Conservation (phyloP, 2,888 invertebrate species). For the Hermodice carunculata region DNA sequence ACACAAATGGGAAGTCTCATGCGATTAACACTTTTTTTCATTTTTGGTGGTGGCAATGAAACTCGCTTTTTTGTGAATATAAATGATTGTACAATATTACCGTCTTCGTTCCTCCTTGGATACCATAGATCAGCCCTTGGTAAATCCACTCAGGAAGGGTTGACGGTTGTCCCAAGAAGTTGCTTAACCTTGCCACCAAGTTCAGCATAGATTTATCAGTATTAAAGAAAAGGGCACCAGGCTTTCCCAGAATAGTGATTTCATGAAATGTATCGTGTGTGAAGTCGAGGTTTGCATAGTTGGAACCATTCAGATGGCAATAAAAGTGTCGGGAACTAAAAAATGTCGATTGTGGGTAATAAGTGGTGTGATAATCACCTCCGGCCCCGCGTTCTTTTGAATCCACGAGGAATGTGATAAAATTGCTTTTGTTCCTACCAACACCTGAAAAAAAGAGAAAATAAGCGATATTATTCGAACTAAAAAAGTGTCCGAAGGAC, state of each 20-base stretch:
- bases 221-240: constrained; percentile 41
- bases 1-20: too few species aligned
- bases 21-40: too few species aligned
- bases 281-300: constrained; percentile 55
- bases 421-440: constrained; percentile 55
- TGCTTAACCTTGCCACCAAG: constrained; percentile 37
- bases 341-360: constrained; percentile 60
- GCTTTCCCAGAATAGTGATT: constrained; percentile 29
- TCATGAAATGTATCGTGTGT: constrained; percentile 47
- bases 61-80: too few species aligned
- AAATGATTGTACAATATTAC: too few species aligned
- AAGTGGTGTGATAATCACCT: constrained; percentile 58
- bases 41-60: too few species aligned
- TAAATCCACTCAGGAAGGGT: constrained; percentile 54
- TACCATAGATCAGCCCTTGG: constrained; percentile 53
- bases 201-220: constrained; percentile 11
- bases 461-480: background rate
- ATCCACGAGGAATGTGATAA: constrained; percentile 53
- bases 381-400: constrained; percentile 36
- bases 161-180: constrained; percentile 47
- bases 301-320: constrained; percentile 49
- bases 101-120: constrained; percentile 56
- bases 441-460: constrained; percentile 47
- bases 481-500: too few species aligned
- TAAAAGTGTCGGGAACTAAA: constrained; percentile 49